Evolutionary conservation across 2,797 vertebrate genomes (phyloP).

Genomic region (Philypnodon macrostomus): DNA sequence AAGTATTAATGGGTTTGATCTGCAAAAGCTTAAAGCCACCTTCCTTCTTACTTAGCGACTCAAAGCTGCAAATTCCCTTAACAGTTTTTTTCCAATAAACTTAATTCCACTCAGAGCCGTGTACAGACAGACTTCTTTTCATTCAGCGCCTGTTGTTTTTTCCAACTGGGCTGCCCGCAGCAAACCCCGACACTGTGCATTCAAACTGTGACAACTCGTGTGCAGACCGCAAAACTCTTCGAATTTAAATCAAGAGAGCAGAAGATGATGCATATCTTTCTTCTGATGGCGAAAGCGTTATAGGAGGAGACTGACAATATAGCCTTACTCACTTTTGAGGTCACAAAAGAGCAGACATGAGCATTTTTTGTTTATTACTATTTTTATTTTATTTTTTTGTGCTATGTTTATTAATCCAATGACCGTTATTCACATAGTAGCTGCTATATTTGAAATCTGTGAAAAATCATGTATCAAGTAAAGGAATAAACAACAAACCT

Average conservation of each 20-base stretch:
- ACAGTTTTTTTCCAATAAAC: slow-evolving; percentile 44
- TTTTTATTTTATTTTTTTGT: no score
- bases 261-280: neutral
- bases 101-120: slow-evolving; percentile 57
- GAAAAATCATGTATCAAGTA: no score
- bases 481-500: no score
- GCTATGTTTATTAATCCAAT: no score
- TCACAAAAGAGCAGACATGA: no score
- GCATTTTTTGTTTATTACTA: no score
- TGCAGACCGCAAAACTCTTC: neutral
- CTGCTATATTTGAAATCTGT: no score
- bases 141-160: slow-evolving; percentile 73
- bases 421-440: no score
- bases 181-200: slow-evolving; percentile 45
- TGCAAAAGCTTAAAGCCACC: slow-evolving; percentile 21
- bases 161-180: slow-evolving; percentile 60
- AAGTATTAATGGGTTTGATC: slow-evolving; percentile 21
- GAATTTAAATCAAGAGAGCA: neutral
- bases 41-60: slow-evolving; percentile 38
- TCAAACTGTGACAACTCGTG: slow-evolving; percentile 26
- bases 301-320: neutral
- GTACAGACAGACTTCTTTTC: slow-evolving; percentile 74
- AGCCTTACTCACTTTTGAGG: no score
- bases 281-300: neutral
- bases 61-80: slow-evolving; percentile 35